Evolutionary conservation across 2,797 vertebrate species (phyloP).

Genomic region (Tolypeutes matacus): DNA sequence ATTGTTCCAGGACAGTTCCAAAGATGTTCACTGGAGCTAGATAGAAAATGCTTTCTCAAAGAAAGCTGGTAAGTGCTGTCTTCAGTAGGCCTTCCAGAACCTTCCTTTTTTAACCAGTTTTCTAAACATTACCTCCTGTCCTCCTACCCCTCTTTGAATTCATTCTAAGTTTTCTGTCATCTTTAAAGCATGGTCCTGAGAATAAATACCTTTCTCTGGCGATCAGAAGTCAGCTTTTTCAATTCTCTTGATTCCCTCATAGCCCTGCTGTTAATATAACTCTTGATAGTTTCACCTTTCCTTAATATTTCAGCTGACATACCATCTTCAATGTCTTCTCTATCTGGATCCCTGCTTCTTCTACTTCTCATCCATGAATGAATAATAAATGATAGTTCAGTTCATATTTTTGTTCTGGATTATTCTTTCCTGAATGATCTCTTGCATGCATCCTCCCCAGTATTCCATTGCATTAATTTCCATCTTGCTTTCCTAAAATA

Average conservation of each 20-base stretch:
- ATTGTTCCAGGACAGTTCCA: background rate
- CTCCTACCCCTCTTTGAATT: background rate
- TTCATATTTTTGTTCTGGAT: constrained; percentile 5
- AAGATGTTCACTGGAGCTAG: background rate
- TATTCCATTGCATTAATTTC: background rate
- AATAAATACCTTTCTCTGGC: background rate
- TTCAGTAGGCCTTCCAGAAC: background rate
- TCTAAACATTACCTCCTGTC: background rate
- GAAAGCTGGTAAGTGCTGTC: background rate
- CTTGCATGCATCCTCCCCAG: background rate
- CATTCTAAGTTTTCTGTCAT: background rate
- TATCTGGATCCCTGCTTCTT: background rate
- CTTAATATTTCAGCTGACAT: background rate
- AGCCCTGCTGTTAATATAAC: background rate
- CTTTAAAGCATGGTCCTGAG: background rate
- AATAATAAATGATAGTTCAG: background rate
- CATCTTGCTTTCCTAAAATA: constrained; percentile 10
- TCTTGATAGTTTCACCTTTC: background rate
- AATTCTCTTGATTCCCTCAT: background rate
- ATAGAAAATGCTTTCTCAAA: constrained; percentile 18
- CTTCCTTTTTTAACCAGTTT: background rate
- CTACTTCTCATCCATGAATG: background rate
- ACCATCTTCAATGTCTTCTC: background rate
- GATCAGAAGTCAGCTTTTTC: constrained; percentile 30
- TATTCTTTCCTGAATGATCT: constrained; percentile 3